Conservation (phyloP, 30 jellyfish, hydroid and myxozoan species). For the Catostylus mosaicus region DNA sequence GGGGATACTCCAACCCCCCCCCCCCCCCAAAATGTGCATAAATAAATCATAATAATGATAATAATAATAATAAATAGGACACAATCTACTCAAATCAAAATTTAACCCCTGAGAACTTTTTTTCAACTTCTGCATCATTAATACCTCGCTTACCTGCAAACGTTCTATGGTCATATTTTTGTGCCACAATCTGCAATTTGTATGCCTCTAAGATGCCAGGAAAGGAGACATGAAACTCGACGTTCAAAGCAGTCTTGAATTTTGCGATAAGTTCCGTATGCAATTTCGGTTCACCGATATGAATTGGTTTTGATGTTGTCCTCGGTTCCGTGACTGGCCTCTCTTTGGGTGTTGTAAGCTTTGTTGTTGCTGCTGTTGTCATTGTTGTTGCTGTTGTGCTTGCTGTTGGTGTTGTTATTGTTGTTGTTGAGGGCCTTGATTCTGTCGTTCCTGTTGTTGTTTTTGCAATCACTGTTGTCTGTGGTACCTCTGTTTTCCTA, state of each 20-base stretch:
- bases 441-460: not conserved
- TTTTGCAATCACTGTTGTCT: not conserved
- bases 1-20: too few species aligned
- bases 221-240: slow-evolving; percentile 44
- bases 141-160: slow-evolving; percentile 17
- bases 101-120: too few species aligned
- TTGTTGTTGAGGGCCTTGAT: not conserved
- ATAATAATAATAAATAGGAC: too few species aligned
- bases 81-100: too few species aligned
- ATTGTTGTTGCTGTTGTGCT: slow-evolving; percentile 12
- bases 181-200: slow-evolving; percentile 56
- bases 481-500: not conserved
- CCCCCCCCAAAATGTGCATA: too few species aligned
- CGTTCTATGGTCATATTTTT: slow-evolving; percentile 10
- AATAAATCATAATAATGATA: too few species aligned
- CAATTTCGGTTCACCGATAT: slow-evolving; percentile 29
- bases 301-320: slow-evolving; percentile 10
- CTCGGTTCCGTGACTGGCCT: slow-evolving; percentile 27
- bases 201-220: slow-evolving; percentile 48
- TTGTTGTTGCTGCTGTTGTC: not conserved
- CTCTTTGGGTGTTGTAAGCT: not conserved
- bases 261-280: slow-evolving; percentile 20
- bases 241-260: slow-evolving; percentile 22
- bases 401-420: not conserved
- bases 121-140: not conserved